phyloP scores from a whole-genome alignment of 2,797 vertebrate species.

The Aplochiton taeniatus region DNA sequence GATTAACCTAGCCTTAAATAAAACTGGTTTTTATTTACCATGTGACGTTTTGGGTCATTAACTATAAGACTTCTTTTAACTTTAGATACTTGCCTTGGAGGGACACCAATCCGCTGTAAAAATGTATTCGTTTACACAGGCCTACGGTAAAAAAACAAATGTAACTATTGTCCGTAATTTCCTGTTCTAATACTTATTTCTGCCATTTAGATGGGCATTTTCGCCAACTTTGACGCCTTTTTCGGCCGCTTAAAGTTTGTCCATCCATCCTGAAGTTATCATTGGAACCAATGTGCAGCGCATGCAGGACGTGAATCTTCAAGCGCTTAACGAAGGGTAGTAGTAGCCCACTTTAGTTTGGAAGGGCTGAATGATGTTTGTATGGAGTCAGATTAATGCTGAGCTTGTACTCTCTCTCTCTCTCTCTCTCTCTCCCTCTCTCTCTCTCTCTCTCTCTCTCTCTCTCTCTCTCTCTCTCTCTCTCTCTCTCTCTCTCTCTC shows the following conservation, averaged over 20 bases:
- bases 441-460: neutral
- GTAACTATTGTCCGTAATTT: too few species aligned
- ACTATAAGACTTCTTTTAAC: too few species aligned
- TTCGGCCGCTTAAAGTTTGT: constrained; percentile 22
- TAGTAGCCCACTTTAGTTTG: too few species aligned
- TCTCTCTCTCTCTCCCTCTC: neutral
- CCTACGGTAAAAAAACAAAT: too few species aligned
- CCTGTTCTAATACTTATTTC: neutral
- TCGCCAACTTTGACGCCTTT: constrained; percentile 40
- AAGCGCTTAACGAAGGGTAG: constrained; percentile 22
- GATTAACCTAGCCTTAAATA: too few species aligned
- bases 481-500: constrained; percentile 20
- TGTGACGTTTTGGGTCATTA: too few species aligned
- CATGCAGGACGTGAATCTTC: constrained; percentile 29
- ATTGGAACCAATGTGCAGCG: constrained; percentile 22
- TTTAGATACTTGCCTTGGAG: constrained; percentile 63
- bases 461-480: constrained; percentile 1
- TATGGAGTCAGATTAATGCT: constrained; percentile 49
- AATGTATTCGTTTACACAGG: constrained; percentile 37
- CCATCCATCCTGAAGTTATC: constrained; percentile 10
- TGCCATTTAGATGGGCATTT: neutral
- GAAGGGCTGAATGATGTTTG: too few species aligned
- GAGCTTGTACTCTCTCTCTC: constrained; percentile 23
- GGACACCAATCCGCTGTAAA: constrained; percentile 49
- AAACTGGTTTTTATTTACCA: too few species aligned